A percentile compares a stretch with the other conserved stretches of the same genome.
Evolutionary conservation across 2,113 vertebrate genomes (phyloP).

Genomic region (Macrotus californicus): DNA sequence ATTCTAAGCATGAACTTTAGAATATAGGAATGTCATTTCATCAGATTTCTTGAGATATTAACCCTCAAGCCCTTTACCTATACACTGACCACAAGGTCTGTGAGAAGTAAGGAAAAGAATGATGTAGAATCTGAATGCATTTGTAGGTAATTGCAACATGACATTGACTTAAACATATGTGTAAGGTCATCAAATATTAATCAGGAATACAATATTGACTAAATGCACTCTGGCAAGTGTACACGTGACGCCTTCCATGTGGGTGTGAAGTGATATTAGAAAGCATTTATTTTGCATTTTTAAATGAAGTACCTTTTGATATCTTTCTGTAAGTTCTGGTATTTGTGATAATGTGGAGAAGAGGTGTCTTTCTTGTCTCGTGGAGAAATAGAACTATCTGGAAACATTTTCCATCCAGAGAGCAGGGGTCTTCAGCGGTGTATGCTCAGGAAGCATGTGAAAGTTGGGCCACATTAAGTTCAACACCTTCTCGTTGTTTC

Average conservation of each 20-base stretch:
- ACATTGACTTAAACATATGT: background rate
- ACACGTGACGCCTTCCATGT: background rate
- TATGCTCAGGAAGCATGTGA: accelerated
- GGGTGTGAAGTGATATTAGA: background rate
- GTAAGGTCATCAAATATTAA: background rate
- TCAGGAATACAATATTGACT: background rate
- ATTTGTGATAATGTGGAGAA: background rate
- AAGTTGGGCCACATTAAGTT: background rate
- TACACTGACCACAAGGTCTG: background rate
- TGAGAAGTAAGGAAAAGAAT: background rate
- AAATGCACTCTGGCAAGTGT: background rate
- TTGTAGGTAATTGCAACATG: background rate
- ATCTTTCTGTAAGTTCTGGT: background rate
- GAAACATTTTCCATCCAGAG: background rate
- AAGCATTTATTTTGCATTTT: constrained; percentile 30
- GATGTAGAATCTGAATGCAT: background rate
- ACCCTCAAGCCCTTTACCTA: background rate
- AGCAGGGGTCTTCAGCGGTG: background rate
- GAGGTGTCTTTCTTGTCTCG: background rate
- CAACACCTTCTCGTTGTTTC: background rate
- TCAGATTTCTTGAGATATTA: background rate
- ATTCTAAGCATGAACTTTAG: background rate
- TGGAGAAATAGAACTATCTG: background rate
- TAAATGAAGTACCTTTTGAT: constrained; percentile 19
- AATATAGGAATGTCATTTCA: background rate